These are phyloP conservation scores for Ericerus pela DNA, from an alignment of 1,140 invertebrate genomes.

Conservation along the genomic window DNA sequence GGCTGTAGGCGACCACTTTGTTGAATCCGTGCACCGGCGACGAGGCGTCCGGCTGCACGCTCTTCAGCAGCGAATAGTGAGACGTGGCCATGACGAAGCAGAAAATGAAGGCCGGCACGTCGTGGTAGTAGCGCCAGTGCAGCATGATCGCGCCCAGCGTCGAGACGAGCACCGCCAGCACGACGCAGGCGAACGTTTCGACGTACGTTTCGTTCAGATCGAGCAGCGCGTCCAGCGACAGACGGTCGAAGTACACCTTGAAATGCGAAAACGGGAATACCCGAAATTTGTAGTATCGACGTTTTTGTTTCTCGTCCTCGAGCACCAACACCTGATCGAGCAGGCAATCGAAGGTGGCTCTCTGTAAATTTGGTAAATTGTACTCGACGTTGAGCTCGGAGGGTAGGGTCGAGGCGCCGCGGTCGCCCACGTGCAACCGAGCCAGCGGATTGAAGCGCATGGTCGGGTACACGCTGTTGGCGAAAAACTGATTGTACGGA, in stretches of 20 bases:
- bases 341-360: constrained; percentile 24
- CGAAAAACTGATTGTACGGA: neutral
- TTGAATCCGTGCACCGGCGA: constrained; percentile 98
- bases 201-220: constrained; percentile 76
- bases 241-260: constrained; percentile 76
- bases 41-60: constrained; percentile 95
- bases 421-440: neutral
- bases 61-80: constrained; percentile 95
- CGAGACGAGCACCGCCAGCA: constrained; percentile 73
- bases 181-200: constrained; percentile 69
- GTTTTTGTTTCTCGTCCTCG: constrained; percentile 18
- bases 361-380: constrained; percentile 5
- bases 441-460: neutral
- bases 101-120: constrained; percentile 85
- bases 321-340: constrained; percentile 24
- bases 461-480: neutral
- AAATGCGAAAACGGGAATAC: constrained; percentile 46
- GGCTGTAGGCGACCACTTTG: constrained; percentile 79
- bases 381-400: constrained; percentile 4
- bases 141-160: constrained; percentile 71
- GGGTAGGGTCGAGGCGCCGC: neutral
- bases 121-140: constrained; percentile 71
- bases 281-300: constrained; percentile 23
- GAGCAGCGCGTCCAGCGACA: constrained; percentile 78
- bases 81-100: constrained; percentile 93